These are phyloP conservation scores for Distichodus sexfasciatus DNA, from an alignment of 2,797 vertebrate genomes.

Conservation along the genomic window DNA sequence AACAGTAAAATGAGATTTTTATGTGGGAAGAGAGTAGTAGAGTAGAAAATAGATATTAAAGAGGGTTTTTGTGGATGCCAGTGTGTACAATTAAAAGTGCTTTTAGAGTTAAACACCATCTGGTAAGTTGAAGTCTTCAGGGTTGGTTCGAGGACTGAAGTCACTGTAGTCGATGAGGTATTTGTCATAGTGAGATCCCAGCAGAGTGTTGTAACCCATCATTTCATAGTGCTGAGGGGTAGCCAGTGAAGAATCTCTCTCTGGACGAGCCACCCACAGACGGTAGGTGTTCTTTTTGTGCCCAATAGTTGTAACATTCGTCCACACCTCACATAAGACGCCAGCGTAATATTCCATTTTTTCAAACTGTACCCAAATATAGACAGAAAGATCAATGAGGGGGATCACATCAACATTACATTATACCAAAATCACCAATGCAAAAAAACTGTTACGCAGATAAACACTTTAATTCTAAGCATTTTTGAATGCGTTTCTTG, in stretches of 20 bases:
- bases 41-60: neutral
- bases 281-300: conserved; percentile 80
- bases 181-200: conserved; percentile 83
- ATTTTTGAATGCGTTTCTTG: conserved; percentile 27
- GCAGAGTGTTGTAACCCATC: conserved; percentile 79
- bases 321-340: conserved; percentile 76
- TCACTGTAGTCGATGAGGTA: conserved; percentile 77
- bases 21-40: neutral
- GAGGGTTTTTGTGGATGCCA: neutral
- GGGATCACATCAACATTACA: no score
- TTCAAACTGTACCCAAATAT: conserved; percentile 68
- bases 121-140: conserved; percentile 67
- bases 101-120: conserved; percentile 56
- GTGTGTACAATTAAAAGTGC: neutral
- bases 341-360: conserved; percentile 74
- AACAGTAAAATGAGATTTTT: neutral
- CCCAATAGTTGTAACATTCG: conserved; percentile 71
- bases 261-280: conserved; percentile 74
- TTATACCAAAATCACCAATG: neutral
- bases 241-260: conserved; percentile 48
- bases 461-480: no score
- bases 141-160: conserved; percentile 65
- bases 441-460: conserved; percentile 42
- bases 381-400: no score
- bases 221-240: conserved; percentile 78